Percentiles rank a stretch among this genome's conserved stretches.
These are phyloP conservation scores for Apoda limacodes DNA, from an alignment of 2,888 invertebrate genomes.

Conservation along the genomic window DNA sequence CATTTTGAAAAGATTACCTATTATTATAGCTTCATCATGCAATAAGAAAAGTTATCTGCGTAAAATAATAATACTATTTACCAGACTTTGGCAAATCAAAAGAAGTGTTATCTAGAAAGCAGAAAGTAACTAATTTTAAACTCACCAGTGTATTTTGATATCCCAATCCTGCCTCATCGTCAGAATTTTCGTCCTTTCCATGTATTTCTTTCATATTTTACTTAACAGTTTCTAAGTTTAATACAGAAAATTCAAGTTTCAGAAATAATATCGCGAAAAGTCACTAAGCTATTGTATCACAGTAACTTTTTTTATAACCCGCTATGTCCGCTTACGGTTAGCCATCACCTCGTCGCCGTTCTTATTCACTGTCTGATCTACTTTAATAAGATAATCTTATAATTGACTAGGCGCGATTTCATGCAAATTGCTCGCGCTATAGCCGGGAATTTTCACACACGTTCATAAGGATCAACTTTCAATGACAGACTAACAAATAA, in stretches of 20 bases:
- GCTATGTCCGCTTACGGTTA: constrained; percentile 35
- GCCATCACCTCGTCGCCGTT: constrained; percentile 31
- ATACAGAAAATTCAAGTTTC: too few relatives aligned
- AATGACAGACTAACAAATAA: constrained; percentile 53
- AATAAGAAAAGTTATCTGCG: too few relatives aligned
- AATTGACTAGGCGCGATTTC: constrained; percentile 61
- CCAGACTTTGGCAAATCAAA: too few relatives aligned
- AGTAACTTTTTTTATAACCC: constrained; percentile 28
- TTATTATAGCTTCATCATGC: too few relatives aligned
- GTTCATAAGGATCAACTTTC: constrained; percentile 46
- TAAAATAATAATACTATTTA: too few relatives aligned
- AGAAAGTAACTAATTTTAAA: constrained; percentile 39
- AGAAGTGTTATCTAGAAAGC: constrained; percentile 42
- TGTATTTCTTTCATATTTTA: constrained; percentile 44
- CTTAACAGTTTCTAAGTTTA: too few relatives aligned
- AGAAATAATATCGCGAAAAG: too few relatives aligned
- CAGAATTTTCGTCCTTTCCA: constrained; percentile 55
- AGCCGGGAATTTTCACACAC: constrained; percentile 35
- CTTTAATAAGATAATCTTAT: constrained; percentile 47
- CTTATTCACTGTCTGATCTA: constrained; percentile 34
- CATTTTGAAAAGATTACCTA: too few relatives aligned
- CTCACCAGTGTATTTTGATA: constrained; percentile 79
- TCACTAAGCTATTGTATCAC: too few relatives aligned
- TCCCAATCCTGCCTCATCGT: constrained; percentile 75
- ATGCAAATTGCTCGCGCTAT: constrained; percentile 49